A percentile compares a stretch with the other conserved stretches of the same genome.
phyloP scores from a whole-genome alignment of 2,113 vertebrate species.

The Petrocephalus zakoni region DNA sequence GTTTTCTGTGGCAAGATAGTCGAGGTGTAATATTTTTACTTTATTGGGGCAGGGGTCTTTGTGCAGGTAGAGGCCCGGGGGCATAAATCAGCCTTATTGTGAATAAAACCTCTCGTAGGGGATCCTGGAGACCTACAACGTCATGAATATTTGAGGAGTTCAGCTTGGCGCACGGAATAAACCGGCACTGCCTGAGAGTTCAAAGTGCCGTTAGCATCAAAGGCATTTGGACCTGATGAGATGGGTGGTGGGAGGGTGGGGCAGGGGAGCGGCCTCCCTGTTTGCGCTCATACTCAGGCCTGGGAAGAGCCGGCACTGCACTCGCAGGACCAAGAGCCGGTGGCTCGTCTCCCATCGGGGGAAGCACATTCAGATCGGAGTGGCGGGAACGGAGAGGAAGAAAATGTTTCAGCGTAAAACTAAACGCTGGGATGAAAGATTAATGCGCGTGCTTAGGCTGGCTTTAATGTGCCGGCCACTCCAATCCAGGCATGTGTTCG shows the following conservation, averaged over 20 bases:
- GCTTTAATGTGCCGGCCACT: background rate
- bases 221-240: background rate
- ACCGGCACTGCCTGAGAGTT: background rate
- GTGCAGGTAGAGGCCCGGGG: background rate
- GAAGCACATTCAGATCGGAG: too few relatives aligned
- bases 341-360: background rate
- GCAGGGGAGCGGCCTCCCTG: background rate
- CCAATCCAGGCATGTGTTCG: background rate
- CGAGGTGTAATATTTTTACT: slow-evolving; percentile 4
- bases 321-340: background rate
- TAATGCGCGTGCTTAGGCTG: background rate
- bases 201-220: slow-evolving; percentile 28
- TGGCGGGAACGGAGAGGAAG: background rate
- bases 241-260: background rate
- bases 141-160: slow-evolving; percentile 24
- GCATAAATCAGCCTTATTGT: slow-evolving; percentile 8
- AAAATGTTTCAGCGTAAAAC: background rate
- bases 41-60: slow-evolving; percentile 8
- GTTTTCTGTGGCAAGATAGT: background rate
- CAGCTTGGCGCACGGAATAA: background rate
- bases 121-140: slow-evolving; percentile 11
- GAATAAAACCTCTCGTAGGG: background rate
- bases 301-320: background rate
- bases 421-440: background rate
- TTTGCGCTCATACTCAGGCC: background rate